Evolutionary conservation across 2,113 vertebrate species (phyloP).

Genomic region (Sphyrna mokarran): DNA sequence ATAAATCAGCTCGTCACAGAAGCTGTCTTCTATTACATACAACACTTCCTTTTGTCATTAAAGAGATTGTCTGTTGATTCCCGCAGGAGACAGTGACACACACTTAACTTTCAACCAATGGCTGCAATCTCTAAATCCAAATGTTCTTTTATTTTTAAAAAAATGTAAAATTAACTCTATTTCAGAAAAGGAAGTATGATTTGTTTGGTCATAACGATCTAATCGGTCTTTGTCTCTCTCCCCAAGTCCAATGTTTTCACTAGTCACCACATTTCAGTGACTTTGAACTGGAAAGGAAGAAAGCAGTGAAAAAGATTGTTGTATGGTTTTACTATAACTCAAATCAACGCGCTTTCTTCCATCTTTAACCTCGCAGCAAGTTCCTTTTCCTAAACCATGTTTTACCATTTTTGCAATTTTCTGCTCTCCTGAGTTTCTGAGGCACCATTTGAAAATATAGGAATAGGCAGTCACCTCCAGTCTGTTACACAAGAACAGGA

Average conservation of each 20-base stretch:
- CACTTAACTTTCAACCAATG: conserved; percentile 28
- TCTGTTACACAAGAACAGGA: neutral
- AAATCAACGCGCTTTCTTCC: neutral
- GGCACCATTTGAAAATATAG: neutral
- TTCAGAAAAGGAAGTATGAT: conserved; percentile 17
- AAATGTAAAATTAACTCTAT: neutral
- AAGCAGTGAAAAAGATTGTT: neutral
- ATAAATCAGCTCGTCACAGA: conserved; percentile 67
- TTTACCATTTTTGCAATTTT: neutral
- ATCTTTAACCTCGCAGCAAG: neutral
- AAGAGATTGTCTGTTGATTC: conserved; percentile 11
- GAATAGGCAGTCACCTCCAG: neutral
- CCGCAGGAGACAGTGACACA: neutral
- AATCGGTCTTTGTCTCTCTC: neutral
- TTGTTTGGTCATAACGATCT: neutral
- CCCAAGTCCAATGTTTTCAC: neutral
- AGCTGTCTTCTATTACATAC: conserved; percentile 56
- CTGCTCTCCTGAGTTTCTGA: neutral
- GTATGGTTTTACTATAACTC: neutral
- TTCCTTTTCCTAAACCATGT: neutral
- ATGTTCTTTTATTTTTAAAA: neutral
- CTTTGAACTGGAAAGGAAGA: neutral
- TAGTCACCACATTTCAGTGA: neutral
- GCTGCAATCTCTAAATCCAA: neutral
- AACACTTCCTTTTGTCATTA: conserved; percentile 38